A percentile compares a stretch with the other conserved stretches of the same genome.
These are phyloP conservation scores for Zapornia atra DNA, from an alignment of 2,113 vertebrate genomes.

Conservation along the genomic window DNA sequence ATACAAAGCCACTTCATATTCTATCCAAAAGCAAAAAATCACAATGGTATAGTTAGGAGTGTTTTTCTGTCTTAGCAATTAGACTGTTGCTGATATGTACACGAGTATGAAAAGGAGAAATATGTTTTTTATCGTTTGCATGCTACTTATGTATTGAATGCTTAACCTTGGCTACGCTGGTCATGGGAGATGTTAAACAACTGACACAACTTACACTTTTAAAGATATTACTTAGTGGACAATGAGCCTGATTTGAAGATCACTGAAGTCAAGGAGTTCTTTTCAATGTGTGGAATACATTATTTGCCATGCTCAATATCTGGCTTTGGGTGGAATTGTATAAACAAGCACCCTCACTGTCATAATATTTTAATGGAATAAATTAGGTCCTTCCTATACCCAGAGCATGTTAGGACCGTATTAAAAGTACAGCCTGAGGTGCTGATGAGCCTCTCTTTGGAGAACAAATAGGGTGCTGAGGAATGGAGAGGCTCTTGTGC, in stretches of 20 bases:
- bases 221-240: neutral
- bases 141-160: neutral
- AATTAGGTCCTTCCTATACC: neutral
- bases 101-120: slow-evolving; percentile 7
- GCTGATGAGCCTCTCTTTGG: neutral
- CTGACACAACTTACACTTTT: neutral
- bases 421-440: neutral
- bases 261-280: neutral
- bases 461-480: neutral
- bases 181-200: neutral
- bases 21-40: slow-evolving; percentile 10
- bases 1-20: neutral
- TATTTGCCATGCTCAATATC: neutral
- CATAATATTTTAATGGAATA: neutral
- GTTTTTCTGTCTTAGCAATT: slow-evolving; percentile 30
- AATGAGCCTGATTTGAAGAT: neutral
- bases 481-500: neutral
- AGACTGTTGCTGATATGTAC: slow-evolving; percentile 5
- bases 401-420: neutral
- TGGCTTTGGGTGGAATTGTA: neutral
- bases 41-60: slow-evolving; percentile 44
- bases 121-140: neutral
- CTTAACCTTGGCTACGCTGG: neutral
- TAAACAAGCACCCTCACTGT: neutral
- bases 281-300: neutral